Evolutionary conservation across 2,888 invertebrate genomes (phyloP).

Genomic region (Harpalus rufipes): DNA sequence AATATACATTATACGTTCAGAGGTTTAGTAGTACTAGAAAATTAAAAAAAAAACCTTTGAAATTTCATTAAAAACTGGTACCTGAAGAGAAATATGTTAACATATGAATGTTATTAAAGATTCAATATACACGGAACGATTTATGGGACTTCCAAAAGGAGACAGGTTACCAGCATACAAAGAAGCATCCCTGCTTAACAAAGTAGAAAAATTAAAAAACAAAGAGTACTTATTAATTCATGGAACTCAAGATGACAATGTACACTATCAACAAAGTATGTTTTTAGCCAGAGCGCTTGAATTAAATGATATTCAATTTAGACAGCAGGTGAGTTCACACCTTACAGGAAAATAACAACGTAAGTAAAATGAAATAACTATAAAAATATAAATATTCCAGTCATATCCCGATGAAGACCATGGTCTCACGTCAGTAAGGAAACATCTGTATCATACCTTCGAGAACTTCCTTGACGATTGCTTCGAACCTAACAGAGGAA

Average conservation of each 20-base stretch:
- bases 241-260: slow-evolving; percentile 97
- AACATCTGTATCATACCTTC: slow-evolving; percentile 93
- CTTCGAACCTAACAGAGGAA: slow-evolving; percentile 74
- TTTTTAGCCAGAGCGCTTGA: slow-evolving; percentile 93
- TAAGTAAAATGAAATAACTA: neutral
- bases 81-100: neutral
- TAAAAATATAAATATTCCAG: slow-evolving; percentile 78
- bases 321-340: slow-evolving; percentile 86
- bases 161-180: slow-evolving; percentile 88
- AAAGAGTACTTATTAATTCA: slow-evolving; percentile 95
- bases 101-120: slow-evolving; percentile 80
- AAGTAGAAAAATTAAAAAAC: slow-evolving; percentile 80
- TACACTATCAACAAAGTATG: slow-evolving; percentile 98
- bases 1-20: too few species aligned
- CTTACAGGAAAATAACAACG: too few species aligned
- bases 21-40: too few species aligned
- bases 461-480: slow-evolving; percentile 89
- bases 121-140: slow-evolving; percentile 97
- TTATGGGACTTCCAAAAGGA: slow-evolving; percentile 91
- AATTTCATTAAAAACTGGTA: neutral
- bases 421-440: slow-evolving; percentile 88
- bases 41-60: too few species aligned
- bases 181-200: slow-evolving; percentile 87
- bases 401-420: slow-evolving; percentile 97
- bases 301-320: slow-evolving; percentile 91